phyloP scores from a whole-genome alignment of 2,797 vertebrate genomes.

The Rhadinocentrus ornatus region DNA sequence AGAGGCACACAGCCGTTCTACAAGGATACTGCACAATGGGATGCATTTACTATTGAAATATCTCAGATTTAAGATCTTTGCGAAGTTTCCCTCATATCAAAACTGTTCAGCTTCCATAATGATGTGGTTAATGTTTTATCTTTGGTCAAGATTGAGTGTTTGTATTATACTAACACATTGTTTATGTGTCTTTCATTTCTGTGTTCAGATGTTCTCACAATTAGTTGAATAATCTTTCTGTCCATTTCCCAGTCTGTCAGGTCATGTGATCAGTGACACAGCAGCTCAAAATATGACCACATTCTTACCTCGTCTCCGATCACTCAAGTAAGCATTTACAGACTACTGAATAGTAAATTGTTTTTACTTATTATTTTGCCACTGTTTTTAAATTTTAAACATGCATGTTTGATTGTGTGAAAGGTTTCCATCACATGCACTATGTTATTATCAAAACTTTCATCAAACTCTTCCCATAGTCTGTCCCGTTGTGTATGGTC shows the following conservation, averaged over 20 bases:
- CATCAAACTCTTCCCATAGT: conserved; percentile 55
- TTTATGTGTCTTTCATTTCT: not conserved
- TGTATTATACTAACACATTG: too few species aligned
- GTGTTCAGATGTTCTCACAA: not conserved
- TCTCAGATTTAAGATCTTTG: too few species aligned
- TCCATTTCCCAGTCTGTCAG: conserved; percentile 78
- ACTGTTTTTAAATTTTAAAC: not conserved
- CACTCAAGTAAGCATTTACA: conserved; percentile 78
- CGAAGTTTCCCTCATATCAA: too few species aligned
- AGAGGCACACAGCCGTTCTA: not conserved
- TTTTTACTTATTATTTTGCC: not conserved
- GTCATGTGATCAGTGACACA: conserved; percentile 69
- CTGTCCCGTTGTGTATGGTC: conserved; percentile 72
- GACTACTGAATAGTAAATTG: not conserved
- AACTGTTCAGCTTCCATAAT: not conserved
- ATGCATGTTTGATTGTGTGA: not conserved
- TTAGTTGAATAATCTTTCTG: not conserved
- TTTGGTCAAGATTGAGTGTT: not conserved
- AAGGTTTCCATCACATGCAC: not conserved
- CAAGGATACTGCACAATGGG: too few species aligned
- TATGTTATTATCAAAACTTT: not conserved
- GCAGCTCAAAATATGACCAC: conserved; percentile 58
- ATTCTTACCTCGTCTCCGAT: conserved; percentile 66
- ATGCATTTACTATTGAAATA: too few species aligned
- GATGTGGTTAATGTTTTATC: not conserved